Evolutionary conservation across 2,797 vertebrate species (phyloP).

Genomic region (Gastrophryne carolinensis): DNA sequence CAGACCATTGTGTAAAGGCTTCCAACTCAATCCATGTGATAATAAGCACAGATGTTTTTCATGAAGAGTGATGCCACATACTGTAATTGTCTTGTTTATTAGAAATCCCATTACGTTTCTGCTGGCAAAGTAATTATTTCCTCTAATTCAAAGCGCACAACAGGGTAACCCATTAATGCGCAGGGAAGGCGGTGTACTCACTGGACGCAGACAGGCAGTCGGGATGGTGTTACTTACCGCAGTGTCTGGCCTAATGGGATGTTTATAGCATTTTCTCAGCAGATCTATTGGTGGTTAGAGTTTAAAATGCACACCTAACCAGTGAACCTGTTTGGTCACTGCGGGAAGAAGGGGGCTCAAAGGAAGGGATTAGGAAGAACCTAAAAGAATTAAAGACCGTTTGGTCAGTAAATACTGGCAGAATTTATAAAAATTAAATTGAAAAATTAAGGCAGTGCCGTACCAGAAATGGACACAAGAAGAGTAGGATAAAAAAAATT

Average conservation of each 20-base stretch:
- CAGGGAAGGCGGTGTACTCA: background rate
- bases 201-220: background rate
- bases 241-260: background rate
- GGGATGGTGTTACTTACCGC: background rate
- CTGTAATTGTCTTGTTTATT: background rate
- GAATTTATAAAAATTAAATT: no score
- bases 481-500: no score
- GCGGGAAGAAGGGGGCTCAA: no score
- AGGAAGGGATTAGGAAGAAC: no score
- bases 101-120: conserved; percentile 7
- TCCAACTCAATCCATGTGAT: conserved; percentile 9
- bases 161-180: conserved; percentile 7
- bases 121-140: background rate
- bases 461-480: no score
- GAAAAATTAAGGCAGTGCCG: no score
- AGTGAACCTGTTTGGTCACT: no score
- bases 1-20: conserved; percentile 5
- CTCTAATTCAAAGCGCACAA: background rate
- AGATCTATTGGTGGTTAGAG: no score
- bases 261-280: background rate
- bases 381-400: no score
- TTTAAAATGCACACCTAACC: no score
- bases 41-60: conserved; percentile 35
- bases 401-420: no score
- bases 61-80: background rate